Evolutionary conservation across 2,113 vertebrate species (phyloP), one percentile per base, ranked within the genome.

Genomic region (Ibidorhyncha struthersii): DNA sequence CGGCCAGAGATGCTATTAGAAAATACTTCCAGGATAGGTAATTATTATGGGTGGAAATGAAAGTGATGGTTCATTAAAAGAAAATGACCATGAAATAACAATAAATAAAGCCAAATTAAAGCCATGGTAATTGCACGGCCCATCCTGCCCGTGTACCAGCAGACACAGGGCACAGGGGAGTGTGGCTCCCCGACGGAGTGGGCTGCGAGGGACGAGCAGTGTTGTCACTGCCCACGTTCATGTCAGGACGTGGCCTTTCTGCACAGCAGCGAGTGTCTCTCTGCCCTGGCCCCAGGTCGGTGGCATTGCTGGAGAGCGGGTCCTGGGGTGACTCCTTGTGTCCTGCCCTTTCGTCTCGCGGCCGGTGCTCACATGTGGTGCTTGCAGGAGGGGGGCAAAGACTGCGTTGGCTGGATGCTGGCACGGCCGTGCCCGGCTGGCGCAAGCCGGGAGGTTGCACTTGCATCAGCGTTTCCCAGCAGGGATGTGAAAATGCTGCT

Each of bases 21-120:
- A 90, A 95, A 80, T 72, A 86, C 58, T 86, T 89, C 88, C 74
- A 53, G 82, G 86, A 41, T 88, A 96, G 81, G 69, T 94, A 95
- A 96, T 97, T 97, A 96, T 96, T 86, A 92, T 32, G 72, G 94
- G 70, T 89, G 82, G 92, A 90, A 94, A 84, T 91, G 89, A 91
- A 95, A 95, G 78, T 17, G 52, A 96, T 80, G 61, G 79, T 89
- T 94, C 93, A 89, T 97, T 93, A 96, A 66, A 83, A 93, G 89
- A 90, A 97, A 96, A 95, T 86, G 36, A 89, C 92, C 84, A 36
- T 96, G 95, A 96, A 97, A 93, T 91, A 96, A 89, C 87, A 94
- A 88, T 96, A 97, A 97, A 97, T 95, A 95, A 76, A 87, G n/a
- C 36, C 62, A 74, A 86, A 94, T 91, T 89, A 69, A 69, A 95